Conservation (phyloP, 2,113 vertebrate species). For the Triplophysa dalaica region DNA sequence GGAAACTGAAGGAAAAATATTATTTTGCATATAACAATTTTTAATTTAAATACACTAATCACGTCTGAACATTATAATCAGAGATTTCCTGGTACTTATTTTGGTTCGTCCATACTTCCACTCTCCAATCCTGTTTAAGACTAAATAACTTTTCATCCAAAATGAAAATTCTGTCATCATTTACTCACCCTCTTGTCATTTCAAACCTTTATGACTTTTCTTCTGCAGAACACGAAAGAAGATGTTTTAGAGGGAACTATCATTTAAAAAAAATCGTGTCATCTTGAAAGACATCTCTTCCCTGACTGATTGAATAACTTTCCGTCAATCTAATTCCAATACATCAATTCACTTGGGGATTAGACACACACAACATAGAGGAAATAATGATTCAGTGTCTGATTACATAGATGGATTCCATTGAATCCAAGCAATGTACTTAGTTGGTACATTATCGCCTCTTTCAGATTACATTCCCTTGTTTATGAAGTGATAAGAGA, state of each 20-base stretch:
- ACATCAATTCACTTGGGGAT: background rate
- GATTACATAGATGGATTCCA: conserved; percentile 22
- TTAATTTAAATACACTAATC: background rate
- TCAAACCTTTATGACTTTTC: too few relatives aligned
- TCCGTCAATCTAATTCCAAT: conserved; percentile 15
- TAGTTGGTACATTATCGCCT: background rate
- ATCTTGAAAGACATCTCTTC: background rate
- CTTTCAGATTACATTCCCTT: conserved; percentile 7
- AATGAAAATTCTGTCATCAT: too few relatives aligned
- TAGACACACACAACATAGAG: conserved; percentile 4
- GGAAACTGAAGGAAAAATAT: background rate
- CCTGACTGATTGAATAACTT: conserved; percentile 5
- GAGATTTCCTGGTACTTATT: too few relatives aligned
- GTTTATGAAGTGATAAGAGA: conserved; percentile 10
- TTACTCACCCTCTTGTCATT: too few relatives aligned
- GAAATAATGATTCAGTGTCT: conserved; percentile 2
- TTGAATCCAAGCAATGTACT: background rate
- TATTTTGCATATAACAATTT: background rate
- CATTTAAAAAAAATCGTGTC: background rate
- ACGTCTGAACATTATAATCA: too few relatives aligned
- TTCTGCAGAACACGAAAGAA: too few relatives aligned
- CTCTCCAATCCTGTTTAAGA: too few relatives aligned
- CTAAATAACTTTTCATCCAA: too few relatives aligned
- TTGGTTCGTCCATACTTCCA: too few relatives aligned
- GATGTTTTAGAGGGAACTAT: too few relatives aligned